Evolutionary conservation across 2,113 vertebrate genomes (phyloP).

Genomic region (Pygathrix nemaeus): DNA sequence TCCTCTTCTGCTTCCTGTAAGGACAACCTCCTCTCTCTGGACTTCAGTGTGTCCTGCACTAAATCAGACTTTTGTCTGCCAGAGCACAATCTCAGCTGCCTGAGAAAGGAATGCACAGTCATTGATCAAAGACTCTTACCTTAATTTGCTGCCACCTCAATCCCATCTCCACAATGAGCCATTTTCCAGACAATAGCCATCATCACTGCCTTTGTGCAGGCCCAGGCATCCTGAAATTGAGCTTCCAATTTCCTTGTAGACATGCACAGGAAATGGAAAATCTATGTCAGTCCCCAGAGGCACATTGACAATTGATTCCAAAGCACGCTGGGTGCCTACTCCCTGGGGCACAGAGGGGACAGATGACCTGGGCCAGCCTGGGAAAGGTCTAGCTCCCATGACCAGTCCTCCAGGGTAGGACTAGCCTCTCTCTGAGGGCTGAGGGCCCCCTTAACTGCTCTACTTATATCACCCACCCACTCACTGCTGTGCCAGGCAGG

Average conservation of each 20-base stretch:
- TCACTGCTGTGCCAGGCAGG: neutral
- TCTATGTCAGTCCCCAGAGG: slow-evolving; percentile 69
- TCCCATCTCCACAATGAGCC: slow-evolving; percentile 66
- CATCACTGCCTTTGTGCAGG: slow-evolving; percentile 83
- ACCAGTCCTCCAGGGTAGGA: neutral
- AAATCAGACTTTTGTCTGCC: slow-evolving; percentile 37
- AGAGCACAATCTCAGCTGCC: slow-evolving; percentile 51
- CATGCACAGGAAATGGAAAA: slow-evolving; percentile 80
- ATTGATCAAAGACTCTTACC: slow-evolving; percentile 74
- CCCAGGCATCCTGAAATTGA: slow-evolving; percentile 67
- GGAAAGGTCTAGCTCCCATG: neutral
- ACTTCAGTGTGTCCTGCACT: neutral
- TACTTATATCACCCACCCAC: neutral
- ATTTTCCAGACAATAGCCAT: slow-evolving; percentile 84
- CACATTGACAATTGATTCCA: neutral
- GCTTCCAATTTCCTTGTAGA: slow-evolving; percentile 76
- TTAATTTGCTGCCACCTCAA: neutral
- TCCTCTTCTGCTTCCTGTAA: neutral
- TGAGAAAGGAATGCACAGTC: slow-evolving; percentile 59
- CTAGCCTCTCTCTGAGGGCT: neutral
- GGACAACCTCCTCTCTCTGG: neutral
- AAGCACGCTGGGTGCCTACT: neutral
- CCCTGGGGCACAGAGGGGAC: neutral
- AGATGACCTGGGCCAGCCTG: neutral
- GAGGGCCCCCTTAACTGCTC: no score